These are phyloP conservation scores for Drosophila monieri DNA, from an alignment of 2,888 invertebrate genomes.

Conservation along the genomic window DNA sequence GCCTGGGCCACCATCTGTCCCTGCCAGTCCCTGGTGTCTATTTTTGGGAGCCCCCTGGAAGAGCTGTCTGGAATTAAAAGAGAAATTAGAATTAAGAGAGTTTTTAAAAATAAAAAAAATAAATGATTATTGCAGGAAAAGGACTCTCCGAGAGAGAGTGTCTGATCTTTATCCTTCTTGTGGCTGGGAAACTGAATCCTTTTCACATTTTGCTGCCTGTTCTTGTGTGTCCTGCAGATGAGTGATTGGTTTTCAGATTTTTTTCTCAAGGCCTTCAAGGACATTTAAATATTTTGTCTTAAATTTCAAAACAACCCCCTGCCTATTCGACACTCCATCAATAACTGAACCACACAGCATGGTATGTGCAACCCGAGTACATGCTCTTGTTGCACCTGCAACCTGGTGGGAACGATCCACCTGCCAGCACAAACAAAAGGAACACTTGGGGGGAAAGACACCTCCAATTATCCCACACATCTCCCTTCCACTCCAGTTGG, in stretches of 20 bases:
- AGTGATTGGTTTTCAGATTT: not conserved
- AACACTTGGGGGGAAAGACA: slow-evolving; percentile 29
- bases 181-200: not conserved
- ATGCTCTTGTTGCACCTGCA: slow-evolving; percentile 35
- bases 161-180: not conserved
- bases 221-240: not conserved
- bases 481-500: slow-evolving; percentile 53
- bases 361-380: slow-evolving; percentile 1
- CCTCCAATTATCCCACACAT: slow-evolving; percentile 37
- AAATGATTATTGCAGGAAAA: not conserved
- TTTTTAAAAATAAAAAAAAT: too few relatives aligned
- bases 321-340: slow-evolving; percentile 31
- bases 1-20: slow-evolving; percentile 35
- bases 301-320: slow-evolving; percentile 17
- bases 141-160: not conserved
- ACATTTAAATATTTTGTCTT: slow-evolving; percentile 4
- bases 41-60: slow-evolving; percentile 29
- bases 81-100: too few relatives aligned
- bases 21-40: slow-evolving; percentile 41
- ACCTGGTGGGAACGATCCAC: slow-evolving; percentile 30
- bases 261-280: not conserved
- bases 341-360: slow-evolving; percentile 30
- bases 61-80: too few relatives aligned
- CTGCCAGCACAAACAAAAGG: slow-evolving; percentile 44
- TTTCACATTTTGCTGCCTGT: too few relatives aligned